Conservation (phyloP, 2,797 vertebrate species). For the Hydrocynus forskahlii region DNA sequence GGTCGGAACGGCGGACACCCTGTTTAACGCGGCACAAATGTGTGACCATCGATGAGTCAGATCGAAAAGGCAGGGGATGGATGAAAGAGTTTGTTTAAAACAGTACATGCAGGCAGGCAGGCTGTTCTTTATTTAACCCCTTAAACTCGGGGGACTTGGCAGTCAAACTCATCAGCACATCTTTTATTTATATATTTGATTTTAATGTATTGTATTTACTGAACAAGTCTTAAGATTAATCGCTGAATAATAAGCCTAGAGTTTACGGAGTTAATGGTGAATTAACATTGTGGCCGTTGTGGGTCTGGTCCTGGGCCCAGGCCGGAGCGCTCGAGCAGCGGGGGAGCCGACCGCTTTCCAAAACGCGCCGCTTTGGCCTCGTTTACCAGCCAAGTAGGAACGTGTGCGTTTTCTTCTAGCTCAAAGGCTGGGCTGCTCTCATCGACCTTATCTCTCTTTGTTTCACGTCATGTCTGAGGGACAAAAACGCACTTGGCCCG, state of each 20-base stretch:
- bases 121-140: constrained; percentile 37
- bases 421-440: constrained; percentile 34
- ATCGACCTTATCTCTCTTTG: constrained; percentile 43
- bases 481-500: constrained; percentile 27
- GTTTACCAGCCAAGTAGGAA: constrained; percentile 59
- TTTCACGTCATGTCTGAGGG: constrained; percentile 40
- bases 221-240: background rate
- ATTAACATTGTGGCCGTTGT: constrained; percentile 46
- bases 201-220: background rate
- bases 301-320: constrained; percentile 63
- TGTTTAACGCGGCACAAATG: constrained; percentile 43
- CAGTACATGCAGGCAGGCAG: background rate
- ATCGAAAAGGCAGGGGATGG: constrained; percentile 57
- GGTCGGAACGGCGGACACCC: constrained; percentile 49
- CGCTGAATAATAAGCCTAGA: background rate
- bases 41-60: constrained; percentile 52
- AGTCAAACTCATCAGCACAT: background rate
- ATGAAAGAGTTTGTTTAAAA: constrained; percentile 43
- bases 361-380: constrained; percentile 49
- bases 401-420: constrained; percentile 55
- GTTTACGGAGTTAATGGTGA: background rate
- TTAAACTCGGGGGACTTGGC: background rate
- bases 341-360: constrained; percentile 42
- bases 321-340: constrained; percentile 44
- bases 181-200: no score